A percentile compares a stretch with the other conserved stretches of the same genome.
These are phyloP conservation scores for Zosterops borbonicus DNA, from an alignment of 2,113 vertebrate genomes.

Conservation along the genomic window DNA sequence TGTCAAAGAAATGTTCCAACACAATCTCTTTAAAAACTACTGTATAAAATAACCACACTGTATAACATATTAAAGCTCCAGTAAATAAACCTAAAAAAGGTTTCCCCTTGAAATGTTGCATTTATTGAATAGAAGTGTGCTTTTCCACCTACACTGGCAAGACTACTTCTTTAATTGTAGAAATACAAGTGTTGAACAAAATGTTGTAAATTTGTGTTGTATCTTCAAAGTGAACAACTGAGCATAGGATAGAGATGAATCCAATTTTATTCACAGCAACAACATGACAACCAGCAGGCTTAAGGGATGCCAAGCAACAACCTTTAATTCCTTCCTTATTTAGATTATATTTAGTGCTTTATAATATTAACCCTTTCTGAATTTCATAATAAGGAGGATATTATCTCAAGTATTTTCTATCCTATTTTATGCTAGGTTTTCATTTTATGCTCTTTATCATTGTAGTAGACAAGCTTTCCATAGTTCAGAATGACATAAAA, in stretches of 20 bases:
- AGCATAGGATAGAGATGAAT: background rate
- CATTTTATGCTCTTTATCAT: background rate
- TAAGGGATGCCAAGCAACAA: background rate
- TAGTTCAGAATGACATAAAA: background rate
- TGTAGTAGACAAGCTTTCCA: background rate
- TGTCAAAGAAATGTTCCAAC: background rate
- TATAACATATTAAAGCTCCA: background rate
- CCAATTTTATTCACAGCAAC: background rate
- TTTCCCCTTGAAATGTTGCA: background rate
- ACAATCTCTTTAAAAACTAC: background rate
- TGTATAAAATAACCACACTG: background rate
- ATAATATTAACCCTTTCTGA: background rate
- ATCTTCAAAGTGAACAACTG: background rate
- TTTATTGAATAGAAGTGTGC: background rate
- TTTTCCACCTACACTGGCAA: background rate
- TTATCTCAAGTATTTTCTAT: background rate
- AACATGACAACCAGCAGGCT: background rate
- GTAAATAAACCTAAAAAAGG: background rate
- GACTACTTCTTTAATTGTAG: background rate
- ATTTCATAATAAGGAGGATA: background rate
- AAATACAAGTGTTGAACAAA: background rate
- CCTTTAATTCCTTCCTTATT: background rate
- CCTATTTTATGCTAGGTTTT: background rate
- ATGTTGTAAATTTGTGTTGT: background rate
- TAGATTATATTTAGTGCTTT: background rate